These are phyloP conservation scores for Schizotus pectinicornis DNA, from an alignment of 2,888 invertebrate genomes.

Conservation along the genomic window DNA sequence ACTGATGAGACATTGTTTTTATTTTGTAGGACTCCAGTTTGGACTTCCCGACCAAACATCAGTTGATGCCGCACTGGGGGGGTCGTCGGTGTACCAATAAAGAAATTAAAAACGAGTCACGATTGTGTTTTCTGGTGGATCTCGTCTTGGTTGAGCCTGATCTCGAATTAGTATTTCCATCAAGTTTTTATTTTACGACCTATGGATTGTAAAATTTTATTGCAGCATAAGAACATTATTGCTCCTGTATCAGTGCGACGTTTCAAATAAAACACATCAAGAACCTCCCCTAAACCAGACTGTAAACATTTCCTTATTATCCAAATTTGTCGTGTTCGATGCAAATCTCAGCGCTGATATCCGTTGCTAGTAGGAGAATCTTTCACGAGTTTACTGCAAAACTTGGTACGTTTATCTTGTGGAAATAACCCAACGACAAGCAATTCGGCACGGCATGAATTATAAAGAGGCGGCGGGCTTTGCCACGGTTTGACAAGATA, in stretches of 20 bases:
- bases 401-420: constrained; percentile 22
- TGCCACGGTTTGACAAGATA: not conserved
- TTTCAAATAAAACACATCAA: constrained; percentile 16
- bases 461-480: not conserved
- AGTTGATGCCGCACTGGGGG: too few relatives aligned
- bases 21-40: too few relatives aligned
- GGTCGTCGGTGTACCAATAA: too few relatives aligned
- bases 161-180: too few relatives aligned
- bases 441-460: constrained; percentile 5
- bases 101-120: too few relatives aligned
- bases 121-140: too few relatives aligned
- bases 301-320: constrained; percentile 8
- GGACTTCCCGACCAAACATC: too few relatives aligned
- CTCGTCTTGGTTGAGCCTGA: too few relatives aligned
- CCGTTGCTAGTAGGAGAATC: constrained; percentile 5
- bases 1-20: too few relatives aligned
- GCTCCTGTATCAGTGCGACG: not conserved
- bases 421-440: not conserved
- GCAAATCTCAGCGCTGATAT: not conserved
- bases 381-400: not conserved
- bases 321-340: not conserved
- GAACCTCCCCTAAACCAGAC: not conserved
- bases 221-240: too few relatives aligned
- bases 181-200: too few relatives aligned
- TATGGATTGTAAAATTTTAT: too few relatives aligned